Conservation (phyloP, 2,797 vertebrate species). For the Anguilla obscura region DNA sequence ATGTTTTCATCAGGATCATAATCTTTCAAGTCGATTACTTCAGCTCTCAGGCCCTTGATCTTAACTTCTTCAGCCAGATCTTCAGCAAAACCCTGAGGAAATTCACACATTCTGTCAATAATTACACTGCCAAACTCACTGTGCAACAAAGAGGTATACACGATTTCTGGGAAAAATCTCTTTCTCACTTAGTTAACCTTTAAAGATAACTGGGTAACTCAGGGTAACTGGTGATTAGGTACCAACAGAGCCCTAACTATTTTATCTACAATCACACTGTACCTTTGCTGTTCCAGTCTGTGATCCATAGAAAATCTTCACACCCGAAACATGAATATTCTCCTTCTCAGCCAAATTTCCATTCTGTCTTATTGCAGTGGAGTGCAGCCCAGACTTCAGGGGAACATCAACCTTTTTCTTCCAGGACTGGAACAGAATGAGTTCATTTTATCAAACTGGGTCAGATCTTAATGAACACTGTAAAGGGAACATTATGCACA, state of each 20-base stretch:
- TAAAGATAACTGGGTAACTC: no score
- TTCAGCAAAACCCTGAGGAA: constrained; percentile 79
- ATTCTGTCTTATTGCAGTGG: constrained; percentile 46
- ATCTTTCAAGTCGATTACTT: constrained; percentile 79
- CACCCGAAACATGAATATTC: constrained; percentile 69
- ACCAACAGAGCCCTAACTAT: not conserved
- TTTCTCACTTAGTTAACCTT: no score
- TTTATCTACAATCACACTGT: constrained; percentile 25
- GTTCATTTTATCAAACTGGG: not conserved
- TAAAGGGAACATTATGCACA: not conserved
- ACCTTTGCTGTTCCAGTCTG: constrained; percentile 96
- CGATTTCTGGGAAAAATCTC: not conserved
- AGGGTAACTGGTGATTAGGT: no score
- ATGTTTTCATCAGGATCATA: constrained; percentile 90
- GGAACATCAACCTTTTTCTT: constrained; percentile 51
- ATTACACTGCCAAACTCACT: not conserved
- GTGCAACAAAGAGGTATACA: not conserved
- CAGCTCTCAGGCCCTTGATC: constrained; percentile 66
- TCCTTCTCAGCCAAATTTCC: constrained; percentile 42
- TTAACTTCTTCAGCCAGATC: constrained; percentile 73
- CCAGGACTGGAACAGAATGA: not conserved
- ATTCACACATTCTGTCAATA: not conserved
- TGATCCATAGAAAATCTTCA: constrained; percentile 89
- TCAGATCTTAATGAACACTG: not conserved
- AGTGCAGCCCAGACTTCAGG: not conserved